Conservation (phyloP, 1,140 invertebrate species). For the Ceratosolen solmsi region DNA sequence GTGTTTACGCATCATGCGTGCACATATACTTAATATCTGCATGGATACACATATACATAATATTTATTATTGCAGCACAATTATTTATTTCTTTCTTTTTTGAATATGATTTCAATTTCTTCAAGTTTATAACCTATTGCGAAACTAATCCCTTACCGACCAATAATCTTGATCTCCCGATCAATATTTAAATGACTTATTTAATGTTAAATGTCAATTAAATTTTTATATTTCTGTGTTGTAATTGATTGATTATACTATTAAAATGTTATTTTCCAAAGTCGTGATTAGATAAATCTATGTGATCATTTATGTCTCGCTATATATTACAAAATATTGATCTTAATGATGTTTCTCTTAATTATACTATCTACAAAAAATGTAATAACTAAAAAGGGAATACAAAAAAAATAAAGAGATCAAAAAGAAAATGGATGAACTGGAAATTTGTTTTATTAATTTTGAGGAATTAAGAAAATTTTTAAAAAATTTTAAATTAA, state of each 20-base stretch:
- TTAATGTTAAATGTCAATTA: slow-evolving; percentile 25
- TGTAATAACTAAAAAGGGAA: neutral
- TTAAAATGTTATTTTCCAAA: slow-evolving; percentile 4
- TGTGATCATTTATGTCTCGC: neutral
- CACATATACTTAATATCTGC: neutral
- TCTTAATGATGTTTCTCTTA: neutral
- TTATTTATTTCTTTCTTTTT: slow-evolving; percentile 13
- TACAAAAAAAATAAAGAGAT: neutral
- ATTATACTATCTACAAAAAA: neutral
- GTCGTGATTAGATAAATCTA: slow-evolving; percentile 5
- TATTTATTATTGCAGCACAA: too few species aligned
- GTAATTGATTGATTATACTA: slow-evolving; percentile 19
- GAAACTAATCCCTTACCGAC: slow-evolving; percentile 2
- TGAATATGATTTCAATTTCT: slow-evolving; percentile 36
- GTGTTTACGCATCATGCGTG: neutral
- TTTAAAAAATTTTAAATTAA: slow-evolving; percentile 5
- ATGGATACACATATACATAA: neutral
- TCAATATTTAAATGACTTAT: neutral
- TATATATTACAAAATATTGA: neutral
- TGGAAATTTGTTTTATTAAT: neutral
- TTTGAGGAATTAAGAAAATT: neutral
- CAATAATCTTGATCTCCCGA: neutral
- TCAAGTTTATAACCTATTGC: slow-evolving; percentile 19
- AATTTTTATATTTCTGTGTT: slow-evolving; percentile 34
- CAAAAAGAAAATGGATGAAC: neutral